Base-by-base conservation (phyloP, 2,888 invertebrate species). In the Drosophila yooni region DNA sequence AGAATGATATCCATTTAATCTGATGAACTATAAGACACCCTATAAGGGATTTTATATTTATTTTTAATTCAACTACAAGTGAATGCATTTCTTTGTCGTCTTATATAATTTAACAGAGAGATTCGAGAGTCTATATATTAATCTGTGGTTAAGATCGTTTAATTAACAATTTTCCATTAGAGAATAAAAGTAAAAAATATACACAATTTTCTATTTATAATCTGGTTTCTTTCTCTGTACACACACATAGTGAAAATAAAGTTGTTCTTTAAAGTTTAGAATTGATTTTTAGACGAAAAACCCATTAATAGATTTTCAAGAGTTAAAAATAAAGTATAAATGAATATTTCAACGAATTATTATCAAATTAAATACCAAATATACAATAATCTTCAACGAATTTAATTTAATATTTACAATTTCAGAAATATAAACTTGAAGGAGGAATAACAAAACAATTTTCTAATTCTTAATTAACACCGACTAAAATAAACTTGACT, bases 21-120 rank as follows among this genome's bases (percentile, higher is more conserved):
- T 8, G 18, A n/a, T n/a, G 3, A n/a, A 57, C 38, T 40, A 21
- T 3, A 25, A 62, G 7, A 43, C 18, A 71, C 60, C 52, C 57
- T 60, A 6, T 36, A 69, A 10, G 43, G 10, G 11, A 54, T 11
- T 18, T 18, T 11, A 7, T 2, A 25, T 11, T 54, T 27, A 10
- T 15, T 54, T 54, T 25, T 11, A 11, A 15, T 21, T 8, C 21
- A 25, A 4, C 10, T 46, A 46, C 21, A 21, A 21, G 0, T 3
- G 3, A 15, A 15, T 3, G 46, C 13, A 13, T 21, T 21, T 10
- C n/a, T 21, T 46, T 21, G 46, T 21, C 21, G 15, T 15, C 1
- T 15, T 4, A 15, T 4, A 8, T 7, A 7, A 46, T 13, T 21
- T 7, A 7, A 15, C 2, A 46, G 1, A 25, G 15, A 1, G 2